phyloP scores from a whole-genome alignment of 2,113 vertebrate species.

The Phyllopteryx taeniolatus region DNA sequence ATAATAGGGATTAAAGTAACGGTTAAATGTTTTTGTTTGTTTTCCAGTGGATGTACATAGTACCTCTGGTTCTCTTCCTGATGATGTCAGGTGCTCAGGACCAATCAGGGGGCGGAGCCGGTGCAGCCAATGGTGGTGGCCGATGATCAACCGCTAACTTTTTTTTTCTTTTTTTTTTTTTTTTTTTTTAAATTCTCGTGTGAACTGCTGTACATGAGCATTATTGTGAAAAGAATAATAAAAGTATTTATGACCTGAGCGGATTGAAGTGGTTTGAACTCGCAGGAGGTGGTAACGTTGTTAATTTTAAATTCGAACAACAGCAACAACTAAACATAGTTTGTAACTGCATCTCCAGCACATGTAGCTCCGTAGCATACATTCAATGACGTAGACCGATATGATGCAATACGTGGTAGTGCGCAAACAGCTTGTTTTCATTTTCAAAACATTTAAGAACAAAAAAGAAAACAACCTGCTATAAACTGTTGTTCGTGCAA shows the following conservation, averaged over 20 bases:
- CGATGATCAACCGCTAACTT: constrained; percentile 51
- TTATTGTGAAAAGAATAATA: constrained; percentile 38
- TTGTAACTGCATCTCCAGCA: neutral
- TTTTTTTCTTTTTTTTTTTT: constrained; percentile 1
- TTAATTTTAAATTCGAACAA: neutral
- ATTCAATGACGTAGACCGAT: neutral
- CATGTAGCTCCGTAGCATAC: neutral
- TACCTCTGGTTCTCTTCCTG: constrained; percentile 89
- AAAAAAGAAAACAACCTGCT: too few relatives aligned
- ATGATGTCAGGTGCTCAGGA: constrained; percentile 95
- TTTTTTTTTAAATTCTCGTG: neutral
- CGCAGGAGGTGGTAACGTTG: neutral
- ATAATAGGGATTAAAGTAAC: neutral
- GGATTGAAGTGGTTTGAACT: neutral
- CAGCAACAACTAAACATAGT: neutral
- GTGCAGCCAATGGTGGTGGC: constrained; percentile 73
- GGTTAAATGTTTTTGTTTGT: neutral
- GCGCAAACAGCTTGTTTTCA: neutral
- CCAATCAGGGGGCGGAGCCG: constrained; percentile 82
- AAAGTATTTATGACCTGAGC: constrained; percentile 67
- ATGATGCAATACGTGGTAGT: neutral
- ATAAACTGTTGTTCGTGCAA: too few relatives aligned
- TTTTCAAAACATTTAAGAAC: neutral
- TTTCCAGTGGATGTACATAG: constrained; percentile 92
- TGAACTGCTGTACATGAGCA: constrained; percentile 12